Conservation (phyloP, 2,797 vertebrate species). For the Anniella stebbinsi region DNA sequence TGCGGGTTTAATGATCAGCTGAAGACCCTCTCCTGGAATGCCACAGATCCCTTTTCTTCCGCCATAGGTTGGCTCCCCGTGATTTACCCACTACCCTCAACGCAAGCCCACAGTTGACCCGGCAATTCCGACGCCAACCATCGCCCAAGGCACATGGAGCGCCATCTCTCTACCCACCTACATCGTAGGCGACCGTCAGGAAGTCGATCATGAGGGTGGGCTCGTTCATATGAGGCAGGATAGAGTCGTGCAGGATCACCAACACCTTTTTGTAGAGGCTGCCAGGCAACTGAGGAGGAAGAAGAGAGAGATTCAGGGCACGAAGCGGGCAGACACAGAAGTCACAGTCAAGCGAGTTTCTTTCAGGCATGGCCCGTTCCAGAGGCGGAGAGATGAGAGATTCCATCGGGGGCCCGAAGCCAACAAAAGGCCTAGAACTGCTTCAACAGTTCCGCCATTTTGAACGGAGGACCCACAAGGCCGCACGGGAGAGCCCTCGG, state of each 20-base stretch:
- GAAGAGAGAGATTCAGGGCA: neutral
- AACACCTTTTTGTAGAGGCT: conserved; percentile 94
- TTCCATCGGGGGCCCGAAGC: neutral
- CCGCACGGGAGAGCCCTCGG: neutral
- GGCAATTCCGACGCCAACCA: neutral
- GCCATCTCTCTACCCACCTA: conserved; percentile 81
- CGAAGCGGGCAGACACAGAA: too few relatives aligned
- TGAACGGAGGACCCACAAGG: too few relatives aligned
- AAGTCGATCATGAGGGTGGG: conserved; percentile 96
- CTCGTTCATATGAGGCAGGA: conserved; percentile 93
- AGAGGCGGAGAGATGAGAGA: neutral
- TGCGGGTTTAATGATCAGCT: too few relatives aligned
- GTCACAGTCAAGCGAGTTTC: neutral
- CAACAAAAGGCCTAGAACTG: too few relatives aligned
- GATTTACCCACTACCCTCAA: neutral
- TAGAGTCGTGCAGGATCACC: conserved; percentile 90
- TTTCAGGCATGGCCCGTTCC: neutral
- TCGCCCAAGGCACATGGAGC: neutral
- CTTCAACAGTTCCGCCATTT: neutral
- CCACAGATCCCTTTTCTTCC: neutral
- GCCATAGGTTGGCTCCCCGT: accelerated
- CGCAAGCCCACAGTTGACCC: neutral
- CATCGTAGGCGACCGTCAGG: conserved; percentile 90
- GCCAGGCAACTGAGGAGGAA: conserved; percentile 83
- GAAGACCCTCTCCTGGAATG: neutral